Evolutionary conservation across 2,888 invertebrate species (phyloP), one percentile per base, ranked within the genome.

Genomic region (Ornithoptera alexandrae): DNA sequence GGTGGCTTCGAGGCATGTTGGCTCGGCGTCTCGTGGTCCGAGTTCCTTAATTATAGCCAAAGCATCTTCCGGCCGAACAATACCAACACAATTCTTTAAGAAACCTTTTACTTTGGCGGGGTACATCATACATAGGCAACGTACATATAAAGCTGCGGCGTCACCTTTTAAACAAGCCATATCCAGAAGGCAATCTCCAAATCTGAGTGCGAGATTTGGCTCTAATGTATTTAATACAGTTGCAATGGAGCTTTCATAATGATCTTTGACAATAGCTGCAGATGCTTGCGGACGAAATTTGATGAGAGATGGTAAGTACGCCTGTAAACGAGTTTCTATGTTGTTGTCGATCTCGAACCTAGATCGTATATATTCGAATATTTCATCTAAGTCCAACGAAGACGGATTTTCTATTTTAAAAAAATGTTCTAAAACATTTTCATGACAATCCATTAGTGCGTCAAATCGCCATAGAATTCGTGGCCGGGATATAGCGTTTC

Each of bases 51-150:
- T 84, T 20, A 85, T 78, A 6, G 75, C 74, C 22, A 92, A 78
- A 50, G 92, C 91, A 22, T 88, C 86, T 74, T 92, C 92, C 17
- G 92, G 93, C 0, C 88, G 82, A 12, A 92, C 81, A 46, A 84
- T 73, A 6, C 90, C 88, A 6, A 84, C 78, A 67, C 89, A 81
- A 36, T 83, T 81, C 8, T 72, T 70, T 8, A 93, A 77, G 71
- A 92, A 92, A 0, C 73, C 71, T 30, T 81, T 80, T 46, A 87
- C 90, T 8, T 78, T 78, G 5, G 66, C 66, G 1, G 90, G 87
- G 0, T 82, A 79, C 36, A 73, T 72, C 2, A 74, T 74, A 74
- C 91, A 90, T 56, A 90, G 79, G 56, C 81, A 80, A 53, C 85
- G 82, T 68, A 92, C 76, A 67, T 90, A 84, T 5, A 77, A 78